Evolutionary conservation across 1,140 invertebrate genomes (phyloP).

Genomic region (Rhopalosiphum padi): DNA sequence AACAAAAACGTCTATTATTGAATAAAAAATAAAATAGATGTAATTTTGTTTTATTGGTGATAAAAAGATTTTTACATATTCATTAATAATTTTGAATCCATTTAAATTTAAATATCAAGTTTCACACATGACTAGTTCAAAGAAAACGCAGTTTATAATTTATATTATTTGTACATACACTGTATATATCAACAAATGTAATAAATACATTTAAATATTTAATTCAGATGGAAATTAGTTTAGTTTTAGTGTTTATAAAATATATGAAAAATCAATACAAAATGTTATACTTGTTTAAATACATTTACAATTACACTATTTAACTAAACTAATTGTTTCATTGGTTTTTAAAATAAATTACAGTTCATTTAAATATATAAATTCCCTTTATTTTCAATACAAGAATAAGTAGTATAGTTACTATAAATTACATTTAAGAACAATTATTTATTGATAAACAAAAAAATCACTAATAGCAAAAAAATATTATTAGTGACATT

Average conservation of each 20-base stretch:
- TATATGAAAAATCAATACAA: background rate
- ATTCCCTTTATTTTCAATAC: conserved; percentile 17
- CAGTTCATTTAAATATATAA: background rate
- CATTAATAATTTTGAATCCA: too few relatives aligned
- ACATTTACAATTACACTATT: background rate
- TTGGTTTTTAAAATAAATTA: background rate
- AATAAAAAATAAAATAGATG: too few relatives aligned
- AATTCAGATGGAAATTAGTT: background rate
- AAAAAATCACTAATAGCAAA: conserved; percentile 29
- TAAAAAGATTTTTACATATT: too few relatives aligned
- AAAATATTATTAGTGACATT: conserved; percentile 31
- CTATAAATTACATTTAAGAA: background rate
- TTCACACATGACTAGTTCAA: too few relatives aligned
- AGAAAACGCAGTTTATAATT: too few relatives aligned
- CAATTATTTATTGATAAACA: background rate
- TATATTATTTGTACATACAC: background rate
- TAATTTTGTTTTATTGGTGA: too few relatives aligned
- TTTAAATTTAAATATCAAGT: too few relatives aligned
- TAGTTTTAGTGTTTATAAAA: background rate
- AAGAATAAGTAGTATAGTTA: background rate
- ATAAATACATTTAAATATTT: background rate
- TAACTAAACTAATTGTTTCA: background rate
- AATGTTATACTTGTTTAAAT: background rate
- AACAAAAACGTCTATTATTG: too few relatives aligned
- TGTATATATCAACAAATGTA: background rate